Evolutionary conservation across 2,888 invertebrate species (phyloP), one percentile per base, ranked within the genome.

Genomic region (Rapana venosa): DNA sequence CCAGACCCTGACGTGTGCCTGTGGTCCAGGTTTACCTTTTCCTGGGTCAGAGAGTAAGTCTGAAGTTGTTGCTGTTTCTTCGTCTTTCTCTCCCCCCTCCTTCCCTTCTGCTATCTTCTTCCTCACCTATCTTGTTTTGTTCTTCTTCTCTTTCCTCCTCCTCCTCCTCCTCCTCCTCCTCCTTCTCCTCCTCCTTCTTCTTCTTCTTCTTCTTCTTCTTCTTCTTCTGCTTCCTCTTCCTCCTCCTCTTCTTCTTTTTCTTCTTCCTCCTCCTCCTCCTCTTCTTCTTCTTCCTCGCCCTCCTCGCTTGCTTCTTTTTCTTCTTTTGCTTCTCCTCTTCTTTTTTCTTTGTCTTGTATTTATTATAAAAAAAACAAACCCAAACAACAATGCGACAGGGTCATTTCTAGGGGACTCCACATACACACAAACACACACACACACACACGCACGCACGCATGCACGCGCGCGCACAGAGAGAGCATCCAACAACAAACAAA

Each of bases 371-470:
- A n/a, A n/a, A n/a, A n/a, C 47, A 47, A 47, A 47, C 47, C 4
- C 47, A 47, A n/a, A 8, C 47, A 47, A 47, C 47, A 47, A 5
- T 47, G 47, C 2, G 2, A 47, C 2, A 47, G 47, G 8, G 47
- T 47, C 8, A 2, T 47, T 47, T 47, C 8, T 47, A 47, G 47
- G 47, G 47, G 2, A 47, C 47, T 8, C 47, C 86, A 61, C 61
- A 30, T 61, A 61, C 66, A 6, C 66, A 47, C 47, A 26, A 47
- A 47, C 47, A 26, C 83, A 47, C 83, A 26, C 83, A 56, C 83
- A 26, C 83, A 26, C 83, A 47, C 83, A 56, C 83, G 26, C 83
- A 26, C 83, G 22, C 83, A 83, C 83, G 26, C 83, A 86, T 35
- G 47, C 61, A 61, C 61, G 58, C 61, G 61, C 61, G 58, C 61